A percentile compares a stretch with the other conserved stretches of the same genome.
Conservation (phyloP, 92 coral and sea anemone species). For the Ricordea florida region DNA sequence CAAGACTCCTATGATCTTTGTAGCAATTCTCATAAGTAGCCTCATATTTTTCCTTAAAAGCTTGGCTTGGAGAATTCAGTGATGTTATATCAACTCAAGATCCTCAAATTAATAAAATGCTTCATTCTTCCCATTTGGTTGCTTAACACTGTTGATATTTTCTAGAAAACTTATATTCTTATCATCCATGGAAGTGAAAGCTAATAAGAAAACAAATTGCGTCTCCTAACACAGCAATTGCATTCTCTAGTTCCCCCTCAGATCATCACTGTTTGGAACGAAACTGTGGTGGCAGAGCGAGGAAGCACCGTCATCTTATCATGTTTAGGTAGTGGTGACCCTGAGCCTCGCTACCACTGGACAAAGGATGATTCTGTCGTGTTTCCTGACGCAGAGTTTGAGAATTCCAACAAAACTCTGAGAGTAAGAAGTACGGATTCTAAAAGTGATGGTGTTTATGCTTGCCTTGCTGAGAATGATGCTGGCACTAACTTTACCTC, state of each 20-base stretch:
- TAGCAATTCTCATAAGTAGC: no score
- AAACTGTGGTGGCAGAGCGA: slow-evolving; percentile 31
- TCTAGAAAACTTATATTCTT: no score
- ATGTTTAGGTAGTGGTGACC: slow-evolving; percentile 65
- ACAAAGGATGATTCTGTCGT: slow-evolving; percentile 17
- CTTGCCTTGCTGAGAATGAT: slow-evolving; percentile 39
- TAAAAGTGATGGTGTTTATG: slow-evolving; percentile 48
- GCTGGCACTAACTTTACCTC: slow-evolving; percentile 53
- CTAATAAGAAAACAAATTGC: no score
- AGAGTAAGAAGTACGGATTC: slow-evolving; percentile 25
- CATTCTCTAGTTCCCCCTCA: slow-evolving; percentile 18
- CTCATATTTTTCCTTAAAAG: no score
- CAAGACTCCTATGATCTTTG: no score
- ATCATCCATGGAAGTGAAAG: no score
- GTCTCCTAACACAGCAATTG: no score
- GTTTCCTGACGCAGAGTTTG: slow-evolving; percentile 12
- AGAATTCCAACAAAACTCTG: slow-evolving; percentile 8
- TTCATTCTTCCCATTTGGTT: no score
- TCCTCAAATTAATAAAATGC: no score
- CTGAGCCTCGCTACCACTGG: slow-evolving; percentile 55
- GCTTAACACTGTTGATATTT: no score
- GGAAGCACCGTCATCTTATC: slow-evolving; percentile 19
- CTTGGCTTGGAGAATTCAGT: no score
- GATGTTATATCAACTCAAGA: no score
- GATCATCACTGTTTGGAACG: neutral